These are phyloP conservation scores for Taphrorychus bicolor DNA, from an alignment of 2,888 invertebrate species.

Conservation along the genomic window DNA sequence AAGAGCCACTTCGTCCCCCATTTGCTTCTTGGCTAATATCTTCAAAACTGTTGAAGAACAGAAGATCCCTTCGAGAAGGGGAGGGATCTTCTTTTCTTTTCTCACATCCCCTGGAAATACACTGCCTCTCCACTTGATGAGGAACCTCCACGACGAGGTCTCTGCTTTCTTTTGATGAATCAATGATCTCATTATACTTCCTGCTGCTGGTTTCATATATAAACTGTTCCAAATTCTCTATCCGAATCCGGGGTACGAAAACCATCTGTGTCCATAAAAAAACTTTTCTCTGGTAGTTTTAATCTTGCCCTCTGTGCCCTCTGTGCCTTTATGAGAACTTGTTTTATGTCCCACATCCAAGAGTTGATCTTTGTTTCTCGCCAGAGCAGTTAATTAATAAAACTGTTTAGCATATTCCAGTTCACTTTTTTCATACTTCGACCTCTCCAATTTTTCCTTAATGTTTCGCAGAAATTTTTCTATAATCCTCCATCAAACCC, in stretches of 20 bases:
- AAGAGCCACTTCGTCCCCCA: conserved; percentile 52
- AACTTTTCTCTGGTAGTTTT: conserved; percentile 45
- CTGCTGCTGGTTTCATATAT: conserved; percentile 82
- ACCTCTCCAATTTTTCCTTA: conserved; percentile 75
- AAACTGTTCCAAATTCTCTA: conserved; percentile 83
- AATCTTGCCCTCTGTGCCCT: conserved; percentile 57
- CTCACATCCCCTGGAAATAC: conserved; percentile 61
- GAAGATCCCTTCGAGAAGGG: conserved; percentile 75
- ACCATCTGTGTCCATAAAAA: conserved; percentile 49
- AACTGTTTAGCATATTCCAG: conserved; percentile 60
- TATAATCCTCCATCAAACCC: conserved; percentile 80
- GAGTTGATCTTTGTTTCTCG: conserved; percentile 83
- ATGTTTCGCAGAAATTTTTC: conserved; percentile 90
- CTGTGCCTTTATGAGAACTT: conserved; percentile 71
- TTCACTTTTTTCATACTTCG: conserved; percentile 63
- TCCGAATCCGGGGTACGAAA: conserved; percentile 67
- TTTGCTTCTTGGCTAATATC: conserved; percentile 62
- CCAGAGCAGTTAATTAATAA: conserved; percentile 80
- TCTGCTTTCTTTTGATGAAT: background rate
- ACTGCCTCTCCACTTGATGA: conserved; percentile 41
- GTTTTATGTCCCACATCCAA: conserved; percentile 77
- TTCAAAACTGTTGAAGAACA: conserved; percentile 76
- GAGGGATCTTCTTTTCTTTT: conserved; percentile 75
- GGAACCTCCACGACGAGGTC: conserved; percentile 68
- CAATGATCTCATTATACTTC: conserved; percentile 75